Base-by-base conservation (phyloP, 2,113 vertebrate genomes). In the Pleuronectes platessa region DNA sequence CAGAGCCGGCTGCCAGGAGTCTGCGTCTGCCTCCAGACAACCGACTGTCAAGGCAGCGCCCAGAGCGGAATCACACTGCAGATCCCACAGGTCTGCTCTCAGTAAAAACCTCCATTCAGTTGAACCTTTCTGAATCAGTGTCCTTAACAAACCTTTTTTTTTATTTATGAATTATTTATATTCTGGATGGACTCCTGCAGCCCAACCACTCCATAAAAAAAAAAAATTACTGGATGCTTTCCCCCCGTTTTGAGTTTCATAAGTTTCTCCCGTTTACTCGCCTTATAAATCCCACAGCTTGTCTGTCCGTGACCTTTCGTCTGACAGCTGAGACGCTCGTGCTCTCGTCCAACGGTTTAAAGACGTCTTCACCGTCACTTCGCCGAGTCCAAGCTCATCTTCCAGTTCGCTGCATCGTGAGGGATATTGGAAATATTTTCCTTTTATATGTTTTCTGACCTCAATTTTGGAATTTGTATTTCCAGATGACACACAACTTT, bases 31-130 rank as follows among this genome's bases (percentile, higher is more conserved):
- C 61, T 85, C 71, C 1, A 83, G 76, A 82, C 78, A 23, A 70
- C 86, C 66, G 51, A 76, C 71, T 83, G 84, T 83, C 79, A 82
- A 31, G 76, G 27, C 77, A 74, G 75, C 72, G 62, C 55, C 66
- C 59, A 8, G 72, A 79, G 62, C 55, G 78, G 62, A 68, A 27
- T 66, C 67, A 31, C 56, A 54, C 20, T 55, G 54, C 59, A 47
- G 4, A 15, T 55, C n/a, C 76, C 61, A 18, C 61, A 78, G 76
- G 37, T 82, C 80, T 31, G 37, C 26, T 47, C 47, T 26, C 2
- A 49, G 21, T 60, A 53, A 27, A 54, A 27, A 54, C 6, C n/a
- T 23, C 14, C 21, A 15, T 31, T 45, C 18, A n/a, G 0, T 63
- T 49, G 9, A 24, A 31, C 26, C 26, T 76, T 58, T 75, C 58